Percentiles rank a stretch among this genome's conserved stretches.
These are phyloP conservation scores for Merops nubicus DNA, from an alignment of 2,113 vertebrate genomes.

Conservation along the genomic window DNA sequence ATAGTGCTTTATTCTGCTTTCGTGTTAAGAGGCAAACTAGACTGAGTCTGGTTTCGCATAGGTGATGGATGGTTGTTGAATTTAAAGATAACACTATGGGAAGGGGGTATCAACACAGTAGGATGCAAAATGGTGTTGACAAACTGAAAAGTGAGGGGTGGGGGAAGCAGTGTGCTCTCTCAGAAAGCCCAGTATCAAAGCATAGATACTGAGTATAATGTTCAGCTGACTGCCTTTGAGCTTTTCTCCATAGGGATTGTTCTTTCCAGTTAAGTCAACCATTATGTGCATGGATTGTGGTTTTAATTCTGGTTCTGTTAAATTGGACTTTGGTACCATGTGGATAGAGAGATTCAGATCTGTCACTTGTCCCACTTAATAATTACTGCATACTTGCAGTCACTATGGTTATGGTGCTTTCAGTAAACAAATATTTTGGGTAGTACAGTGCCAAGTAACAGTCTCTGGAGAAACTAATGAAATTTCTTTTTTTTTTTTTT, in stretches of 20 bases:
- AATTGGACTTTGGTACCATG: background rate
- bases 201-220: background rate
- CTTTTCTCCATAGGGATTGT: background rate
- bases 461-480: background rate
- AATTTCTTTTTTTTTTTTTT: background rate
- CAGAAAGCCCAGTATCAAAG: background rate
- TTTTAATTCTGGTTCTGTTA: background rate
- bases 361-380: background rate
- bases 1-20: background rate
- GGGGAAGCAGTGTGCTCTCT: rapidly evolving
- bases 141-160: background rate
- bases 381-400: too few relatives aligned
- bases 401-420: background rate
- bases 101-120: background rate
- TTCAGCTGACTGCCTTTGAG: background rate
- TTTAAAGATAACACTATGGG: background rate
- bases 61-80: background rate
- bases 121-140: background rate
- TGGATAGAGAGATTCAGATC: background rate
- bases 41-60: background rate
- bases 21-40: background rate
- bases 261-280: background rate
- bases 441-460: background rate
- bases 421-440: background rate
- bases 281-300: background rate